These are phyloP conservation scores for Streptopelia turtur DNA, from an alignment of 2,797 vertebrate species.

Conservation along the genomic window DNA sequence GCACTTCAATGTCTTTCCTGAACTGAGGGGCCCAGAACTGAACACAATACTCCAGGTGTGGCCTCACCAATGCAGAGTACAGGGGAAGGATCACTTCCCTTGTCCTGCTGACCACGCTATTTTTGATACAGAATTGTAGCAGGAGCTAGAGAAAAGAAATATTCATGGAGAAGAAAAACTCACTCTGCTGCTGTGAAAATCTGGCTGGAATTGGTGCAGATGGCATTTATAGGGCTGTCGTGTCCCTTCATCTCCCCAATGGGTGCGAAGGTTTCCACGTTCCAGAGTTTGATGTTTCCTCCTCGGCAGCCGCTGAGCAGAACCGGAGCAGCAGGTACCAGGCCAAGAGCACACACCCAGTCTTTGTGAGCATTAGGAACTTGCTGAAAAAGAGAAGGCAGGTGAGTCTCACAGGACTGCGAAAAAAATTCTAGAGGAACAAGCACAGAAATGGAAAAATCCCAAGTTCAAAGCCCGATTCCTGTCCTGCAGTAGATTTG, in stretches of 20 bases:
- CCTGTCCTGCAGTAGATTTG: neutral
- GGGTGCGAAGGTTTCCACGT: slow-evolving; percentile 83
- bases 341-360: slow-evolving; percentile 90
- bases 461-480: neutral
- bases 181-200: slow-evolving; percentile 96
- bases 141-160: neutral
- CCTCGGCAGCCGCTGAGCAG: slow-evolving; percentile 92
- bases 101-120: too few species aligned
- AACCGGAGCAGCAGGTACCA: slow-evolving; percentile 83
- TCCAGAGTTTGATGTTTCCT: slow-evolving; percentile 92
- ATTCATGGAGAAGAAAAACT: slow-evolving; percentile 68
- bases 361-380: slow-evolving; percentile 89
- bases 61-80: too few species aligned
- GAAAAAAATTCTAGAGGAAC: neutral
- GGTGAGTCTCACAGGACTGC: neutral
- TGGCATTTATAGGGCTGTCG: slow-evolving; percentile 91
- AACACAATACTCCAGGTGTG: too few species aligned
- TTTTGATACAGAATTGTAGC: neutral
- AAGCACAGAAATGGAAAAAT: neutral
- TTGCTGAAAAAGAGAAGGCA: slow-evolving; percentile 79
- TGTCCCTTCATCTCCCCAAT: slow-evolving; percentile 90
- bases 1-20: too few species aligned
- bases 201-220: slow-evolving; percentile 91
- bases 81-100: too few species aligned
- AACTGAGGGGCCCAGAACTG: too few species aligned